phyloP scores from a whole-genome alignment of 2,888 invertebrate genomes.

The Oithona nana region DNA sequence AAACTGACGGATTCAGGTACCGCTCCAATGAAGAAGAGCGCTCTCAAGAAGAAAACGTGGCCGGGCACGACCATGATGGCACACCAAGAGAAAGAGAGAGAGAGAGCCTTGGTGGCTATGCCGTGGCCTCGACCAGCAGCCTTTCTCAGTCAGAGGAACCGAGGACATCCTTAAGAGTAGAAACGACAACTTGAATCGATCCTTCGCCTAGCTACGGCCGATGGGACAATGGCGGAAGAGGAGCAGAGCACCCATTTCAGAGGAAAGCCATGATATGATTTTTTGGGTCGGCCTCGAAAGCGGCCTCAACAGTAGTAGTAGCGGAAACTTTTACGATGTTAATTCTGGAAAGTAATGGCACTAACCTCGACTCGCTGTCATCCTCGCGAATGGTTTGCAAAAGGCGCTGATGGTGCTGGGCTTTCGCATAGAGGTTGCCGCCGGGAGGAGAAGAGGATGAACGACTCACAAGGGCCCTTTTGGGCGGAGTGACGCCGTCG shows the following conservation, averaged over 20 bases:
- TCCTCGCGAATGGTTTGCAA: conserved; percentile 12
- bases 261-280: too few relatives aligned
- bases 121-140: too few relatives aligned
- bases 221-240: too few relatives aligned
- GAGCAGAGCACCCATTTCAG: too few relatives aligned
- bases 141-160: too few relatives aligned
- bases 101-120: too few relatives aligned
- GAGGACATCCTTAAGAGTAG: not conserved
- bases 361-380: conserved; percentile 4
- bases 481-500: conserved; percentile 11
- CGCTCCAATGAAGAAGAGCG: not conserved
- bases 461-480: not conserved
- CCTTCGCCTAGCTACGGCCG: not conserved
- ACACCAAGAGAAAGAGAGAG: too few relatives aligned
- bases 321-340: too few relatives aligned
- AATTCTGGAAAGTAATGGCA: too few relatives aligned
- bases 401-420: not conserved
- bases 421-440: not conserved
- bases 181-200: not conserved
- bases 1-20: not conserved
- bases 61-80: too few relatives aligned
- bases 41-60: not conserved
- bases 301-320: too few relatives aligned
- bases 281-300: too few relatives aligned
- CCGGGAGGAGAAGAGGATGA: not conserved